Percentiles rank a stretch among this genome's conserved stretches.
Conservation (phyloP, 2,888 invertebrate species). For the Venusia cambrica region DNA sequence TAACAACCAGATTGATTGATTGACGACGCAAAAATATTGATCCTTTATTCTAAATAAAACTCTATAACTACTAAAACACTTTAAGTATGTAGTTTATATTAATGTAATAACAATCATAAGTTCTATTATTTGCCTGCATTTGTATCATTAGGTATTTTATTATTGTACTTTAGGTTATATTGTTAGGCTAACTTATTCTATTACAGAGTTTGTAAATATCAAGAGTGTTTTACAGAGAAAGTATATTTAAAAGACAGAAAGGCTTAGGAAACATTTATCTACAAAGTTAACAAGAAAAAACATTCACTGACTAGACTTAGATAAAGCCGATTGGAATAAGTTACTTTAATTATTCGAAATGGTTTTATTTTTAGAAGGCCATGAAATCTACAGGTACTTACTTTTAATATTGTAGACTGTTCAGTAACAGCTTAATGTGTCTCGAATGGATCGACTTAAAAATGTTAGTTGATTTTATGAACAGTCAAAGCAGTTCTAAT, state of each 20-base stretch:
- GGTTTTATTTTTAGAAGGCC: slow-evolving; percentile 18
- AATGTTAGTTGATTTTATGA: slow-evolving; percentile 50
- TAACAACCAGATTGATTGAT: slow-evolving; percentile 4
- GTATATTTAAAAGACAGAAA: slow-evolving; percentile 1
- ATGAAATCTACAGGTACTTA: slow-evolving; percentile 12
- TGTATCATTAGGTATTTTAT: slow-evolving; percentile 7
- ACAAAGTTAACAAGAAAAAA: slow-evolving; percentile 12
- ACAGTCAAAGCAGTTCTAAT: slow-evolving; percentile 62
- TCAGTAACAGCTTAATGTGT: slow-evolving; percentile 19
- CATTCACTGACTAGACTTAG: slow-evolving; percentile 1
- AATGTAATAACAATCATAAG: slow-evolving; percentile 14
- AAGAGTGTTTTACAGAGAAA: slow-evolving; percentile 10
- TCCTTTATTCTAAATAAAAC: slow-evolving; percentile 9
- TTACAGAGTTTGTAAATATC: slow-evolving; percentile 3
- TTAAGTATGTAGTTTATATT: slow-evolving; percentile 1
- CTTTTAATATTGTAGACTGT: slow-evolving; percentile 5
- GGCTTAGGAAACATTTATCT: slow-evolving; percentile 13
- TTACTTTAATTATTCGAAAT: slow-evolving; percentile 7
- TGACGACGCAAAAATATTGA: slow-evolving; percentile 16
- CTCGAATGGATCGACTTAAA: slow-evolving; percentile 44
- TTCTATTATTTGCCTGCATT: slow-evolving; percentile 8
- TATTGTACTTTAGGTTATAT: slow-evolving; percentile 17
- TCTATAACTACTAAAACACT: slow-evolving; percentile 8
- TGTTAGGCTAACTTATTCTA: slow-evolving; percentile 13
- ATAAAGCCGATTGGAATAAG: slow-evolving; percentile 6